Conservation (phyloP, 2,888 invertebrate genomes). For the Choristoneura rosaceana region DNA sequence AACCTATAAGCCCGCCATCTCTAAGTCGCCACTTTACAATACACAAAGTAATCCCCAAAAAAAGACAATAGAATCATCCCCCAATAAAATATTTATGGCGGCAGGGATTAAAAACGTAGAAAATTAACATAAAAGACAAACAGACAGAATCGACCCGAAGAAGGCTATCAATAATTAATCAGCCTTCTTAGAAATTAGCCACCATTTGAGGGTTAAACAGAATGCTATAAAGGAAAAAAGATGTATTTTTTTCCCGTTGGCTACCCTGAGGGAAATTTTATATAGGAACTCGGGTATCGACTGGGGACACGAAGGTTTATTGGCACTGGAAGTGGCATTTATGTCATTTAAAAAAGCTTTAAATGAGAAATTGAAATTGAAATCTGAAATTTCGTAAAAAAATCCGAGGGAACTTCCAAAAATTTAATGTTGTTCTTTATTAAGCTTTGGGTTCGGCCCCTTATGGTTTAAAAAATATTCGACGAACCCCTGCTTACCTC, state of each 20-base stretch:
- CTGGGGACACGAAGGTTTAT: slow-evolving; percentile 52
- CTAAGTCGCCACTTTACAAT: background rate
- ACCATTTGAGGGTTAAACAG: slow-evolving; percentile 78
- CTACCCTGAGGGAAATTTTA: slow-evolving; percentile 82
- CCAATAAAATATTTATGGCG: slow-evolving; percentile 66
- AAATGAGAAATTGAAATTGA: too few relatives aligned
- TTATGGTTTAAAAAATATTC: too few relatives aligned
- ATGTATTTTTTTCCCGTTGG: slow-evolving; percentile 60
- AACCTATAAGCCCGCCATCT: too few relatives aligned
- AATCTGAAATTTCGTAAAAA: too few relatives aligned
- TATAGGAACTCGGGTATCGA: slow-evolving; percentile 74
- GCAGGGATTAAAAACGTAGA: slow-evolving; percentile 66
- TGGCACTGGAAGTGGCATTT: slow-evolving; percentile 51
- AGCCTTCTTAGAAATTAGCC: slow-evolving; percentile 80
- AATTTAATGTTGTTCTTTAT: too few relatives aligned
- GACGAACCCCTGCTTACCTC: too few relatives aligned
- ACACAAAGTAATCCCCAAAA: slow-evolving; percentile 27
- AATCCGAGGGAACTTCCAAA: too few relatives aligned
- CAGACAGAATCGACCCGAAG: slow-evolving; percentile 65
- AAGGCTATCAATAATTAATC: slow-evolving; percentile 81
- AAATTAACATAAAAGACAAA: slow-evolving; percentile 80
- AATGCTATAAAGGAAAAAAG: slow-evolving; percentile 68
- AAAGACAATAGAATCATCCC: slow-evolving; percentile 59
- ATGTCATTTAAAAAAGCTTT: too few relatives aligned
- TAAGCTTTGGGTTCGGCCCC: too few relatives aligned